Evolutionary conservation across 2,113 vertebrate species (phyloP), one percentile per base, ranked within the genome.

Genomic region (Ctenodactylus gundi): DNA sequence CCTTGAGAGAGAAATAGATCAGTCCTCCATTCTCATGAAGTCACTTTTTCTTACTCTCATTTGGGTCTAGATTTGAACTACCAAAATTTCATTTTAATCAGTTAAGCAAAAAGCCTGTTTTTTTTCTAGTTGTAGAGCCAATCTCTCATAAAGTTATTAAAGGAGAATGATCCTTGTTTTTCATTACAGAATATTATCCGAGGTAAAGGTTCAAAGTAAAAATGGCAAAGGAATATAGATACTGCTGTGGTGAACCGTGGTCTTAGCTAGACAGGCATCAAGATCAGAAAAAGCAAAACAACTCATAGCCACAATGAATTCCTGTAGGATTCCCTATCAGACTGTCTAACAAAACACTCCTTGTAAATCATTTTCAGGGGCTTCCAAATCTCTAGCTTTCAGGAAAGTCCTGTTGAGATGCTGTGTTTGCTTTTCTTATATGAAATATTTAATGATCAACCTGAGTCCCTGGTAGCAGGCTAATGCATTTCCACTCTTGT

Each of bases 401-500:
- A 93, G 70, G 31, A 25, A 46, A 87, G 64, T 86, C 49, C 60
- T 93, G 20, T 86, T 95, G 95, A 55, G 67, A 87, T 60, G 27
- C 46, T 90, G 14, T 67, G 46, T 92, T 25, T 88, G 51, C 78
- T 96, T 96, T 94, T 97, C 94, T 88, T 97, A 62, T 85, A 58
- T 77, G 62, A 96, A 96, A 97, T 94, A 89, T 95, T 95, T 97
- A 97, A 95, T 97, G 95, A 96, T 57, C 91, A 87, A 88, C 75
- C 90, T 36, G 87, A 94, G 90, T 80, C 92, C 70, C 55, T 77
- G 82, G 39, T 25, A 68, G 29, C 77, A 82, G 46, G 87, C 85
- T 93, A 94, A 90, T 88, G 91, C 70, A 15, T 96, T 83, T 64
- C 49, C 27, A 73, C 34, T 62, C 64, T 27, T 68, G 27, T 64